phyloP scores from a whole-genome alignment of 2,888 invertebrate species.

The Eledone cirrhosa region DNA sequence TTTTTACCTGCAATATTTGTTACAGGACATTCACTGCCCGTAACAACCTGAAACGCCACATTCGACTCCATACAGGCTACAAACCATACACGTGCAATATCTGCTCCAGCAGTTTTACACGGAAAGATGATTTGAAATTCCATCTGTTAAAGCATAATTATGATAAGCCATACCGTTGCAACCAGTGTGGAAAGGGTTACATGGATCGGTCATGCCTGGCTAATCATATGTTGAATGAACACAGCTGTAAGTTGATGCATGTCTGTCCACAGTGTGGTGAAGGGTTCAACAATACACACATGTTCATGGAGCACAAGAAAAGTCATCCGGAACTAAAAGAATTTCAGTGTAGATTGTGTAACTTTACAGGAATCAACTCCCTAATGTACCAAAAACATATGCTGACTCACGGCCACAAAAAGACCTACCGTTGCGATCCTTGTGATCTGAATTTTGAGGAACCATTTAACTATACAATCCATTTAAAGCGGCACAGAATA shows the following conservation, averaged over 20 bases:
- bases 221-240: slow-evolving; percentile 51
- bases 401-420: slow-evolving; percentile 43
- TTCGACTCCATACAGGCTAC: slow-evolving; percentile 53
- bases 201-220: slow-evolving; percentile 50
- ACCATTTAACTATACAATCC: slow-evolving; percentile 52
- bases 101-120: slow-evolving; percentile 49
- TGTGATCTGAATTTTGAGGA: slow-evolving; percentile 48
- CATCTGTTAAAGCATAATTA: slow-evolving; percentile 54
- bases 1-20: slow-evolving; percentile 52
- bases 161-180: slow-evolving; percentile 52
- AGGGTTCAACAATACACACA: slow-evolving; percentile 41
- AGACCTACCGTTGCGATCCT: slow-evolving; percentile 44
- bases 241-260: slow-evolving; percentile 43
- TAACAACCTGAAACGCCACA: slow-evolving; percentile 55
- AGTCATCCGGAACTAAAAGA: slow-evolving; percentile 48
- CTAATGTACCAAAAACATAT: slow-evolving; percentile 50
- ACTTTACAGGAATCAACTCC: slow-evolving; percentile 50
- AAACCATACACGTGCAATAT: slow-evolving; percentile 50
- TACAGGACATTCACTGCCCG: slow-evolving; percentile 51
- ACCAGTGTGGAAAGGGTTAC: slow-evolving; percentile 51
- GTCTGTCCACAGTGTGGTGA: slow-evolving; percentile 55
- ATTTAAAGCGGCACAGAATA: slow-evolving; percentile 48
- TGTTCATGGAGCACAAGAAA: slow-evolving; percentile 50
- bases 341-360: slow-evolving; percentile 48
- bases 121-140: slow-evolving; percentile 54